Percentiles rank a stretch among this genome's conserved stretches.
These are phyloP conservation scores for Trichogramma evanescens DNA, from an alignment of 2,888 invertebrate species.

Conservation along the genomic window DNA sequence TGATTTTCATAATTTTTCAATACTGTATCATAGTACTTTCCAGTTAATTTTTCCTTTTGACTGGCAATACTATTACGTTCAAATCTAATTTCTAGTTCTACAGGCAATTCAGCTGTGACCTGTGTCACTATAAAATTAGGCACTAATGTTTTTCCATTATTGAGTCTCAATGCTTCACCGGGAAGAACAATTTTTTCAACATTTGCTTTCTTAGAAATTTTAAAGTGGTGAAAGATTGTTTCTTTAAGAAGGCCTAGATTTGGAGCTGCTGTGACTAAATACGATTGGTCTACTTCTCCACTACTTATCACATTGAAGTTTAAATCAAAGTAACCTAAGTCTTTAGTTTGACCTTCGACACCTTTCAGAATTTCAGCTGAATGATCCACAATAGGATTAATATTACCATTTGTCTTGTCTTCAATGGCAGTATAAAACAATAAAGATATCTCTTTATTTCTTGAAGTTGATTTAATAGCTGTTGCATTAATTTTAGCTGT, in stretches of 20 bases:
- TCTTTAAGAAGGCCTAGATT: conserved; percentile 69
- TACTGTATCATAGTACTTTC: conserved; percentile 60
- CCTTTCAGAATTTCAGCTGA: conserved; percentile 50
- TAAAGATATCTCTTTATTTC: conserved; percentile 53
- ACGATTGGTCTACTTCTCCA: conserved; percentile 62
- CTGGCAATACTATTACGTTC: conserved; percentile 66
- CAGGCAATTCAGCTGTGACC: conserved; percentile 69
- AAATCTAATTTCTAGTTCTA: conserved; percentile 75
- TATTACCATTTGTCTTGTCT: conserved; percentile 58
- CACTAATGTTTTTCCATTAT: conserved; percentile 45
- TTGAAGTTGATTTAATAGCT: conserved; percentile 33
- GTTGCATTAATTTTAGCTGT: conserved; percentile 69
- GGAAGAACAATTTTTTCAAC: conserved; percentile 54
- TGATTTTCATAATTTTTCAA: conserved; percentile 55
- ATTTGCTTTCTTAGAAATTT: conserved; percentile 43
- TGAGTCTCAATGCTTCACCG: conserved; percentile 53
- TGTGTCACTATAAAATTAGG: conserved; percentile 77
- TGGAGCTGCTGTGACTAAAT: conserved; percentile 63
- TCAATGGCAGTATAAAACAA: conserved; percentile 81
- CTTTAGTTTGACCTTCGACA: conserved; percentile 68
- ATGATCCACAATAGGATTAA: conserved; percentile 49
- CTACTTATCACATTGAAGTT: conserved; percentile 50
- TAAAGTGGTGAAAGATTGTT: conserved; percentile 64
- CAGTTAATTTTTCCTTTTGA: conserved; percentile 53
- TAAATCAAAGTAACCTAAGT: conserved; percentile 70